Conservation (phyloP, 1,140 invertebrate species). For the Aphidius gifuensis region DNA sequence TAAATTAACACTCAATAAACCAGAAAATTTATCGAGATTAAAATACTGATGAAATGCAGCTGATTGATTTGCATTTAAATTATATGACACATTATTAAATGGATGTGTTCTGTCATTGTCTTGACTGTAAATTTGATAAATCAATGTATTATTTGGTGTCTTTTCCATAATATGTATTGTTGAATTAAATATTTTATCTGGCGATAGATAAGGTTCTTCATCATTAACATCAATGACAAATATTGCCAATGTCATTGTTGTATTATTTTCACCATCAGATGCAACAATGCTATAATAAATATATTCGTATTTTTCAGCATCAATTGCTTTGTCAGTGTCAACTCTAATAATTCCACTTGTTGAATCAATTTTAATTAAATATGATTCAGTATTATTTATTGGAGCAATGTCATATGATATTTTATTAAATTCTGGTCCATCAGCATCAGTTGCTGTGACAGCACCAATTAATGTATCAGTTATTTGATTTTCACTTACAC, state of each 20-base stretch:
- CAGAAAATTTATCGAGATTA: slow-evolving; percentile 46
- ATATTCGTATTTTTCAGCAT: slow-evolving; percentile 28
- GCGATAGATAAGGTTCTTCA: slow-evolving; percentile 16
- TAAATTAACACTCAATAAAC: slow-evolving; percentile 48
- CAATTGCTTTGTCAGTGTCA: slow-evolving; percentile 18
- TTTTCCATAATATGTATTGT: slow-evolving; percentile 26
- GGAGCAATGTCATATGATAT: slow-evolving; percentile 28
- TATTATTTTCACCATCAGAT: slow-evolving; percentile 22
- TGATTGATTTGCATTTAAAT: slow-evolving; percentile 38
- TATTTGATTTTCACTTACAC: slow-evolving; percentile 29
- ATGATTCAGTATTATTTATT: slow-evolving; percentile 21
- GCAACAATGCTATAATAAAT: slow-evolving; percentile 26
- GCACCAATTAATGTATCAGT: slow-evolving; percentile 24
- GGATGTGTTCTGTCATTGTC: slow-evolving; percentile 55
- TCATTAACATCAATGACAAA: slow-evolving; percentile 27
- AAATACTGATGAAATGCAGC: slow-evolving; percentile 49
- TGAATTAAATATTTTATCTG: slow-evolving; percentile 16
- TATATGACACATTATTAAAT: slow-evolving; percentile 33
- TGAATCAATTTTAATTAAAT: slow-evolving; percentile 18
- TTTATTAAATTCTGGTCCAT: slow-evolving; percentile 29
- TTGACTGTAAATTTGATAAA: slow-evolving; percentile 41
- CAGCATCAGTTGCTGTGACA: slow-evolving; percentile 29
- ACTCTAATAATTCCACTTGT: slow-evolving; percentile 24
- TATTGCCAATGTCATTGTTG: slow-evolving; percentile 13
- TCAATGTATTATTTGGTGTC: slow-evolving; percentile 41